Evolutionary conservation across 2,797 vertebrate species (phyloP).

Genomic region (Phalloptychus januarius): DNA sequence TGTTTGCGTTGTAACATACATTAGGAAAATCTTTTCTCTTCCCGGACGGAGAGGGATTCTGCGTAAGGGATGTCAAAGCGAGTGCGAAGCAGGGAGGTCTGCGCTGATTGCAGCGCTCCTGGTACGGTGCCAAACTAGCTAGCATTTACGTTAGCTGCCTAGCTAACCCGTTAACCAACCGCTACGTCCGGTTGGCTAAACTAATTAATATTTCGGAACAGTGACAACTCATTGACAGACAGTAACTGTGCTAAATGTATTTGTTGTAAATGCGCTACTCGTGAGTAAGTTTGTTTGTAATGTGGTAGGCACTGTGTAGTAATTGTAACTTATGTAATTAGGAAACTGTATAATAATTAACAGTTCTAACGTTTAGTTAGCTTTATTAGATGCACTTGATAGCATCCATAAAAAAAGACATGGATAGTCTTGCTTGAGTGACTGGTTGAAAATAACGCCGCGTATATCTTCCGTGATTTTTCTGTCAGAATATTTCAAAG

Average conservation of each 20-base stretch:
- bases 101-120: slow-evolving; percentile 94
- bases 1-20: background rate
- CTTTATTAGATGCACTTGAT: background rate
- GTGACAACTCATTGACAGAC: background rate
- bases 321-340: slow-evolving; percentile 15
- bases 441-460: background rate
- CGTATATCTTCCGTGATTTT: background rate
- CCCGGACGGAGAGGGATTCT: slow-evolving; percentile 43
- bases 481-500: background rate
- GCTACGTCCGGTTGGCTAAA: slow-evolving; percentile 26
- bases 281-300: background rate
- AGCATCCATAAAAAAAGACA: background rate
- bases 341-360: background rate
- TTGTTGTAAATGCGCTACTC: background rate
- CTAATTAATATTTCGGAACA: slow-evolving; percentile 9
- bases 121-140: slow-evolving; percentile 82
- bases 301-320: slow-evolving; percentile 8
- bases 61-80: slow-evolving; percentile 89
- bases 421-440: background rate
- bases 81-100: slow-evolving; percentile 92
- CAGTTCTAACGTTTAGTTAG: background rate
- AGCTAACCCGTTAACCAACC: slow-evolving; percentile 61
- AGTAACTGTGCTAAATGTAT: background rate
- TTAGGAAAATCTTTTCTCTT: slow-evolving; percentile 27
- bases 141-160: slow-evolving; percentile 57